phyloP scores from a whole-genome alignment of 2,888 invertebrate genomes.

The Nezara viridula region DNA sequence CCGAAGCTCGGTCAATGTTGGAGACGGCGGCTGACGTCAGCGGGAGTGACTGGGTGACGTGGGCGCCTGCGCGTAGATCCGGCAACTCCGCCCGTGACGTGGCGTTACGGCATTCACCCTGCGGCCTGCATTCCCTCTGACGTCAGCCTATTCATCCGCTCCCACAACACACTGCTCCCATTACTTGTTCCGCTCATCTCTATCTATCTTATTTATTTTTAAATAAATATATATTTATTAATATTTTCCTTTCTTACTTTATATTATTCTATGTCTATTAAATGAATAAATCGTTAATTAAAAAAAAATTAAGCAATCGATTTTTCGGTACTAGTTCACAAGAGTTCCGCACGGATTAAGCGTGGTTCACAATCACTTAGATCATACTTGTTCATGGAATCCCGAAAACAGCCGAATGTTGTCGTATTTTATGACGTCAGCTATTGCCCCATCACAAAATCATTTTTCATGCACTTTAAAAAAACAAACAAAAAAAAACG shows the following conservation, averaged over 20 bases:
- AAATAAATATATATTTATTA: background rate
- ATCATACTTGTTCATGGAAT: too few relatives aligned
- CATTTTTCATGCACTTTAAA: too few relatives aligned
- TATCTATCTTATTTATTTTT: background rate
- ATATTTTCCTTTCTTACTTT: background rate
- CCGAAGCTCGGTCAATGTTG: slow-evolving; percentile 52
- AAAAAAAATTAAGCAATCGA: background rate
- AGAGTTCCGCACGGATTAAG: too few relatives aligned
- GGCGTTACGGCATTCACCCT: slow-evolving; percentile 55
- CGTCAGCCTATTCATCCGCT: slow-evolving; percentile 55
- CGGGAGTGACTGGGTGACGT: slow-evolving; percentile 52
- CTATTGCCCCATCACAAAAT: too few relatives aligned
- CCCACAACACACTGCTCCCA: slow-evolving; percentile 51
- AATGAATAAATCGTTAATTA: background rate
- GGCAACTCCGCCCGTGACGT: slow-evolving; percentile 63
- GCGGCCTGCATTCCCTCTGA: slow-evolving; percentile 53
- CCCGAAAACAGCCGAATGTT: too few relatives aligned
- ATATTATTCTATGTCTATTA: background rate
- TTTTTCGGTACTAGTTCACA: too few relatives aligned
- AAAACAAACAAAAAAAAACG: too few relatives aligned
- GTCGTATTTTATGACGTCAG: too few relatives aligned
- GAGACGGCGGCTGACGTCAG: slow-evolving; percentile 55
- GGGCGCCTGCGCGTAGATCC: slow-evolving; percentile 62
- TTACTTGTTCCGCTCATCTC: slow-evolving; percentile 49
- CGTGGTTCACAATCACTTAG: too few relatives aligned